Base-by-base conservation (phyloP, 2,113 vertebrate species). In the Pterocles orientalis region DNA sequence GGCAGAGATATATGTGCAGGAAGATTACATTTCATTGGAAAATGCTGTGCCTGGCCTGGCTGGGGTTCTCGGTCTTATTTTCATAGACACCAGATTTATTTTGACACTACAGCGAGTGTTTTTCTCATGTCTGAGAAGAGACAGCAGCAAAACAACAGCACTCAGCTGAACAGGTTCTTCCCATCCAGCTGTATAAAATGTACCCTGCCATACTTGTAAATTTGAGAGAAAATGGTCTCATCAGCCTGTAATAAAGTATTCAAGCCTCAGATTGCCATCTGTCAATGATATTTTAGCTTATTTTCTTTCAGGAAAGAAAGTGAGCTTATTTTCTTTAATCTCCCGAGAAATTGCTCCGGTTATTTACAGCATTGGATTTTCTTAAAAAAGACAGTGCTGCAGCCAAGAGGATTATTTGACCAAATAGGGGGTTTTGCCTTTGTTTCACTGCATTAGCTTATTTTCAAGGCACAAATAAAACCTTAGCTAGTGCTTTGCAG, bases 321-420 rank as follows among this genome's bases (percentile, higher is more conserved):
- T 43, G 78, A 95, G 70, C 84, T 92, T 75, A 92, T 96, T 89
- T 96, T 96, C 94, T 95, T 96, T 96, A 92, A 96, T 97, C 95
- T 95, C 84, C 76, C 71, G 79, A 95, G 84, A 95, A 96, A 96
- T 95, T 85, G 88, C 90, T 95, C 53, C 57, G 20, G 77, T 95
- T 96, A 94, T 94, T 97, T 95, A 96, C 86, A 90, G 51, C 82
- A 88, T 17, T 88, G 88, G 33, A 77, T 95, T 97, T 95, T 34
- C 84, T 78, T 70, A 11, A 88, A 82, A 76, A 61, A 75, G 43
- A 90, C 39, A 82, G 41, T 73, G 51, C 72, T 80, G 71, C 66
- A 96, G 62, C 73, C 86, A 88, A 82, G 71, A 78, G 76, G 71
- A 82, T 95, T 96, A 88, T 95, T 95, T 92, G 96, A 91, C 88